Evolutionary conservation across 2,113 vertebrate species (phyloP).

Genomic region (Sapajus apella): DNA sequence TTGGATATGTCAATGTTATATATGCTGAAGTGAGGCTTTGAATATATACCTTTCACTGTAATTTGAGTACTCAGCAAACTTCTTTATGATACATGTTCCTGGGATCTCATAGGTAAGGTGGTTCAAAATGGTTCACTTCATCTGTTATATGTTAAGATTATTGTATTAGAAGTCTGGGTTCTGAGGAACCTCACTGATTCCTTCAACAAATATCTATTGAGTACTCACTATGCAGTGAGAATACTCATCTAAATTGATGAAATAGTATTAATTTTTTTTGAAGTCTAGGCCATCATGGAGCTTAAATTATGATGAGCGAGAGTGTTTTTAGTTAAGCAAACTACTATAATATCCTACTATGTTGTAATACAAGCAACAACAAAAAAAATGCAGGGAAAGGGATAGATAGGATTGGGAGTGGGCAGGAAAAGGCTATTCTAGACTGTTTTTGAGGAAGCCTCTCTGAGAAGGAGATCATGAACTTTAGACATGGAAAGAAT

Average conservation of each 20-base stretch:
- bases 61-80: neutral
- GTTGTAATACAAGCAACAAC: neutral
- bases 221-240: neutral
- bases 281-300: neutral
- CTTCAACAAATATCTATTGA: neutral
- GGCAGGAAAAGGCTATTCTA: neutral
- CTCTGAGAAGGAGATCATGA: neutral
- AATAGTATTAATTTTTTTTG: neutral
- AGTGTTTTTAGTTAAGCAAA: neutral
- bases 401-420: neutral
- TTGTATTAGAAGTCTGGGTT: neutral
- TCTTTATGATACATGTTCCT: neutral
- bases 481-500: neutral
- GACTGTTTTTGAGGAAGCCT: neutral
- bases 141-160: neutral
- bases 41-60: neutral
- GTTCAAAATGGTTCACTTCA: neutral
- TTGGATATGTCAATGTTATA: neutral
- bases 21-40: neutral
- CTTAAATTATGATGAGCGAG: neutral
- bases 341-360: neutral
- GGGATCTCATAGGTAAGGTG: neutral
- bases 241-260: neutral
- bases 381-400: neutral
- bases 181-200: neutral